These are phyloP conservation scores for Gallinago nigripennis DNA, from an alignment of 2,797 vertebrate species.

Conservation along the genomic window DNA sequence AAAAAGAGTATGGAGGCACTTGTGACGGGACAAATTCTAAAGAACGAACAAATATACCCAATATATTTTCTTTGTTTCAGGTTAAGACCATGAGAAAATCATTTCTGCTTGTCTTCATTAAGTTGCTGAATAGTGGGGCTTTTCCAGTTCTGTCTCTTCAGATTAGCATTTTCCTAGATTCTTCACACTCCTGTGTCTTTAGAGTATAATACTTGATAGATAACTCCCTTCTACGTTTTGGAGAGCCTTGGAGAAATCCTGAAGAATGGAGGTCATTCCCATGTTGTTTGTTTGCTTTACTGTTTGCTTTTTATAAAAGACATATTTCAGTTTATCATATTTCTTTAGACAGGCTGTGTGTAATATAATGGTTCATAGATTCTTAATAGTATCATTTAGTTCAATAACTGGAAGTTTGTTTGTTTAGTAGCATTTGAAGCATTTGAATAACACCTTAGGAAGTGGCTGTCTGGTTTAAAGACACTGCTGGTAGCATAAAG, in stretches of 20 bases:
- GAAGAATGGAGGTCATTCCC: background rate
- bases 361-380: background rate
- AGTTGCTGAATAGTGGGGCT: background rate
- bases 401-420: background rate
- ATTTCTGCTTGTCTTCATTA: background rate
- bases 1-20: background rate
- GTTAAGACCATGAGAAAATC: background rate
- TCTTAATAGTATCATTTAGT: background rate
- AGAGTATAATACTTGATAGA: background rate
- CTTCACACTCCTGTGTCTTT: background rate
- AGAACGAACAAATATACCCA: background rate
- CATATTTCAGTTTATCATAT: background rate
- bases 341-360: background rate
- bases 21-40: background rate
- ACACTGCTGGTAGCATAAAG: background rate
- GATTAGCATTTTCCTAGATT: background rate
- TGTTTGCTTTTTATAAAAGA: background rate
- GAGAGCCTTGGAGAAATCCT: background rate
- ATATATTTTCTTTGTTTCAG: background rate
- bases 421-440: background rate
- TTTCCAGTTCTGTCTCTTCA: background rate
- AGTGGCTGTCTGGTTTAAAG: background rate
- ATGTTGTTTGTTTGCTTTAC: background rate
- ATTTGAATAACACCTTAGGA: background rate
- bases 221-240: background rate